These are phyloP conservation scores for Grallaria varia DNA, from an alignment of 2,113 vertebrate genomes.

Conservation along the genomic window DNA sequence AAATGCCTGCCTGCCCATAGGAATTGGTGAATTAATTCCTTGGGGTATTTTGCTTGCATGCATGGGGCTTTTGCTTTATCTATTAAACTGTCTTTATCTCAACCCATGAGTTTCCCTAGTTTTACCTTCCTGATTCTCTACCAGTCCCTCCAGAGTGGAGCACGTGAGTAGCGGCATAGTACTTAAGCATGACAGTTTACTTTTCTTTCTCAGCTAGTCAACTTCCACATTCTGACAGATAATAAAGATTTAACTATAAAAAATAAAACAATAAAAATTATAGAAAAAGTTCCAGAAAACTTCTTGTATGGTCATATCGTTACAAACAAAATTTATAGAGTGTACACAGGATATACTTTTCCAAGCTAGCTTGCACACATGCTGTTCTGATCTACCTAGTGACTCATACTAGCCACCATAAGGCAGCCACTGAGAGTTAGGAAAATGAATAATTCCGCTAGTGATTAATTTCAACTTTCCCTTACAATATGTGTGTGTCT, in stretches of 20 bases:
- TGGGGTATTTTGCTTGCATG: background rate
- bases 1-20: background rate
- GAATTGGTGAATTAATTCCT: background rate
- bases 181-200: accelerated
- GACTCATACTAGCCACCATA: background rate
- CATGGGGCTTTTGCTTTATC: background rate
- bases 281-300: background rate
- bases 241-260: background rate
- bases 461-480: background rate
- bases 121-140: background rate
- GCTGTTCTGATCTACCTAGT: background rate
- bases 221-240: background rate
- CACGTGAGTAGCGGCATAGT: no score
- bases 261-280: background rate
- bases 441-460: background rate
- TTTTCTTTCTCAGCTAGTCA: background rate
- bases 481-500: background rate
- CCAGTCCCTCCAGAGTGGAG: accelerated
- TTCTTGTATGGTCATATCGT: background rate
- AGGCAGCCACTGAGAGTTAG: background rate
- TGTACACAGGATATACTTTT: background rate
- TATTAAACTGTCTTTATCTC: background rate
- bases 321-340: background rate
- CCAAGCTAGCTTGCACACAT: background rate
- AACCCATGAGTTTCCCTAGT: background rate